phyloP scores from a whole-genome alignment of 2,797 vertebrate species.

The Neosilurus hyrtlii region DNA sequence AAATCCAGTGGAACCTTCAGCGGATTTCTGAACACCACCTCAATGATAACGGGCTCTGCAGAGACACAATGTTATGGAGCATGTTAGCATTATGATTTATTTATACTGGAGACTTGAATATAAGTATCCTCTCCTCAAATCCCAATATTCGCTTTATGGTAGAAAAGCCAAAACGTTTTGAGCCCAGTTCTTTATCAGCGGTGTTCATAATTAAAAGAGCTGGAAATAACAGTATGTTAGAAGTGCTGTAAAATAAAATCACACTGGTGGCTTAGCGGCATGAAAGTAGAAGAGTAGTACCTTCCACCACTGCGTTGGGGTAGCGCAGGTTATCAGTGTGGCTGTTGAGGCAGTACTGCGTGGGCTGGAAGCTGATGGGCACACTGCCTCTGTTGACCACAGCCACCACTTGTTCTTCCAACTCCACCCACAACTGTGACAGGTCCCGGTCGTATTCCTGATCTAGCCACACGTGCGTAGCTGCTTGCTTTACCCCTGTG shows the following conservation, averaged over 20 bases:
- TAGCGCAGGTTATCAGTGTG: conserved; percentile 89
- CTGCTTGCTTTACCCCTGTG: conserved; percentile 95
- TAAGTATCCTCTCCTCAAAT: not conserved
- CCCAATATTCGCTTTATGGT: not conserved
- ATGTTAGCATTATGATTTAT: not conserved
- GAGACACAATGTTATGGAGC: not conserved
- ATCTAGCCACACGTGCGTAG: conserved; percentile 90
- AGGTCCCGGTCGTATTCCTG: conserved; percentile 90
- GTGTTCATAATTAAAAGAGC: not conserved
- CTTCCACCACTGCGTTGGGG: conserved; percentile 88
- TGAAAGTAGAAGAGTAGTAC: conserved; percentile 67
- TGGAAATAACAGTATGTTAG: not conserved
- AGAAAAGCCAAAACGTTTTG: not conserved
- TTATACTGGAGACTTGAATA: no score
- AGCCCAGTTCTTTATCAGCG: not conserved
- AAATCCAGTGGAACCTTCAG: conserved; percentile 88
- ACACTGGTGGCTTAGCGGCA: not conserved
- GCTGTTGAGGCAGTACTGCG: conserved; percentile 88
- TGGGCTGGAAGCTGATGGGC: conserved; percentile 82
- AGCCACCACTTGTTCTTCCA: conserved; percentile 89
- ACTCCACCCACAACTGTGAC: conserved; percentile 85
- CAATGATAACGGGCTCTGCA: conserved; percentile 90
- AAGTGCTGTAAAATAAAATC: not conserved
- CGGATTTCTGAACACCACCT: conserved; percentile 91
- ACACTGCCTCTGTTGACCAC: conserved; percentile 79